Evolutionary conservation across 2,888 invertebrate genomes (phyloP).

Genomic region (Clepsis dumicolana): DNA sequence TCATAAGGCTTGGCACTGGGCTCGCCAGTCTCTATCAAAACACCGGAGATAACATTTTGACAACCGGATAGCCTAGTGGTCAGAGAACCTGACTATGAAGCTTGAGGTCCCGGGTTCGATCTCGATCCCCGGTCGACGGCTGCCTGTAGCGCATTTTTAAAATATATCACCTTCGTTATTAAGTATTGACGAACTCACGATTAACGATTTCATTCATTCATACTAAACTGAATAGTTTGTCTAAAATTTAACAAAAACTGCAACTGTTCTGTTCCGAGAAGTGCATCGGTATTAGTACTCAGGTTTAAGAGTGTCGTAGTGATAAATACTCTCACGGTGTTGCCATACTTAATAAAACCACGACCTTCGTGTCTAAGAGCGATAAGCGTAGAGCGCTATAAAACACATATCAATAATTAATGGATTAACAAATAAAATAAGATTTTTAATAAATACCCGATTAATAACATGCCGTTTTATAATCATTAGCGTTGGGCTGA

Average conservation of each 20-base stretch:
- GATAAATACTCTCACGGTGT: neutral
- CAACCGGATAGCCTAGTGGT: too few relatives aligned
- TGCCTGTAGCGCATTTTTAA: too few relatives aligned
- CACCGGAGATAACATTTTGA: too few relatives aligned
- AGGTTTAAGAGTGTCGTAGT: neutral
- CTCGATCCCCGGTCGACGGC: too few relatives aligned
- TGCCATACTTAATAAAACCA: neutral
- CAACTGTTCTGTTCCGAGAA: neutral
- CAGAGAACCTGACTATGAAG: too few relatives aligned
- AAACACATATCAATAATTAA: slow-evolving; percentile 12
- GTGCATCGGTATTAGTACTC: neutral
- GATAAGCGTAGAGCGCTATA: neutral
- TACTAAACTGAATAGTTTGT: too few relatives aligned
- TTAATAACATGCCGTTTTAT: slow-evolving; percentile 18
- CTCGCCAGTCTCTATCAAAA: too few relatives aligned
- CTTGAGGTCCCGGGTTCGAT: too few relatives aligned
- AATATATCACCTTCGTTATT: too few relatives aligned
- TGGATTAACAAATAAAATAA: slow-evolving; percentile 12
- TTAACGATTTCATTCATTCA: too few relatives aligned
- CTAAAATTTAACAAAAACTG: neutral
- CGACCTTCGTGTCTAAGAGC: neutral
- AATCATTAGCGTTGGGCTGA: slow-evolving; percentile 1
- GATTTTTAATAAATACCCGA: slow-evolving; percentile 2
- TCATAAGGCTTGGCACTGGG: too few relatives aligned
- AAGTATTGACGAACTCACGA: too few relatives aligned